Evolutionary conservation across 2,113 vertebrate species (phyloP), one percentile per base, ranked within the genome.

Genomic region (Mus musculus): DNA sequence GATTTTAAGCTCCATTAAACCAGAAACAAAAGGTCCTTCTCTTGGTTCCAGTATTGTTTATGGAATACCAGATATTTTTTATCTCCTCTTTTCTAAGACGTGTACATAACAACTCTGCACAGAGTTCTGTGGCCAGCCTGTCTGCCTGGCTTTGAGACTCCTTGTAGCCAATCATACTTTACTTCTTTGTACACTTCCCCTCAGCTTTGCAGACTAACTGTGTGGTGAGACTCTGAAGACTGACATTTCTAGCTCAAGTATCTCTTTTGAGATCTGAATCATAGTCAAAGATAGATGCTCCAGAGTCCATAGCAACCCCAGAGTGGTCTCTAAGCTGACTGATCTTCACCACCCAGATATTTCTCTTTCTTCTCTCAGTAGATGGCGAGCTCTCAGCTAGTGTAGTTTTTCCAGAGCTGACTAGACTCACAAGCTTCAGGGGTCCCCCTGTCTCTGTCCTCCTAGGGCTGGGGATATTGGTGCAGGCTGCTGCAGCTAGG

Each of bases 211-310:
- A 67, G 80, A 26, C 13, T 72, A 28, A 30, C 39, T 42, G 42
- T 39, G 0, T 90, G 93, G 86, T 87, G 56, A 91, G 78, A 20
- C 28, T 49, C 88, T 52, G 54, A 28, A 63, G 54, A 69, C 3
- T 75, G 90, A 87, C 26, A 42, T 71, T 65, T 80, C 61, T 26
- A 69, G 84, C 36, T 24, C 75, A 81, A 36, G 71, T 7, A 30
- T 85, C 46, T 92, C 67, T 90, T 90, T 72, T 93, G 67, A 96
- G 86, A 69, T 76, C 30, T 97, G 72, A 86, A 8, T 76, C 72
- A 19, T 42, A 7, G 8, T 46, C 71, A 96, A 75, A 91, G 77
- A 77, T 72, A 67, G n/a, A 75, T 49, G 5, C 63, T 76, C 30
- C n/a, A 42, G 56, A 81, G 16, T 90, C 80, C 67, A 42, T 39